These are phyloP conservation scores for Patiria miniata DNA, from an alignment of 35 echinoderm and acorn worm species.

Conservation along the genomic window DNA sequence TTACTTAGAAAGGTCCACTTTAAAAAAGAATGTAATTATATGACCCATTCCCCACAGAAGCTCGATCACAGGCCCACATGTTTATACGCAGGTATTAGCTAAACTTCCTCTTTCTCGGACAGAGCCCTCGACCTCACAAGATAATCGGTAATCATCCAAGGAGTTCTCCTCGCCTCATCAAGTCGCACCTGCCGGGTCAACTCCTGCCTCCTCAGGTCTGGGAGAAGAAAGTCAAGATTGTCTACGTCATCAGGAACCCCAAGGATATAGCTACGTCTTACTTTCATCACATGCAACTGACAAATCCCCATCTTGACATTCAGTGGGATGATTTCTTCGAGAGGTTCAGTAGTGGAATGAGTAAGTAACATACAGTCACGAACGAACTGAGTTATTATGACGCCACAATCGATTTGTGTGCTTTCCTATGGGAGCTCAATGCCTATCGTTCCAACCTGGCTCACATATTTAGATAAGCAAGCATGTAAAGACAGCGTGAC, in stretches of 20 bases:
- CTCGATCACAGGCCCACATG: too few relatives aligned
- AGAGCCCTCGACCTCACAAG: neutral
- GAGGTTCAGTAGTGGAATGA: neutral
- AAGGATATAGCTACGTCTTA: neutral
- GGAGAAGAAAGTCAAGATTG: slow-evolving; percentile 19
- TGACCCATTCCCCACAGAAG: too few relatives aligned
- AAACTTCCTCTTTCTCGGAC: too few relatives aligned
- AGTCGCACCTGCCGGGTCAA: slow-evolving; percentile 1
- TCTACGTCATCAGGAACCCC: slow-evolving; percentile 26
- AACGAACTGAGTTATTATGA: too few relatives aligned
- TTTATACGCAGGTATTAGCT: too few relatives aligned
- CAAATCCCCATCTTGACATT: neutral
- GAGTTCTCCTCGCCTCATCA: slow-evolving; percentile 12
- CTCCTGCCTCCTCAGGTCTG: slow-evolving; percentile 6
- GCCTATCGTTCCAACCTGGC: too few relatives aligned
- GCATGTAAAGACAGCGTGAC: too few relatives aligned
- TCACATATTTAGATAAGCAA: too few relatives aligned
- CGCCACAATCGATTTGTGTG: too few relatives aligned
- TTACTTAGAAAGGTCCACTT: too few relatives aligned
- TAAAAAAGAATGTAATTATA: too few relatives aligned
- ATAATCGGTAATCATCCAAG: neutral
- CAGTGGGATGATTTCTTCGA: neutral
- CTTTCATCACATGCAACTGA: neutral
- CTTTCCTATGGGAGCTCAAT: too few relatives aligned
- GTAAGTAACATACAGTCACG: neutral